Evolutionary conservation across 2,797 vertebrate species (phyloP), one percentile per base, ranked within the genome.

Genomic region (Tympanoctomys barrerae): DNA sequence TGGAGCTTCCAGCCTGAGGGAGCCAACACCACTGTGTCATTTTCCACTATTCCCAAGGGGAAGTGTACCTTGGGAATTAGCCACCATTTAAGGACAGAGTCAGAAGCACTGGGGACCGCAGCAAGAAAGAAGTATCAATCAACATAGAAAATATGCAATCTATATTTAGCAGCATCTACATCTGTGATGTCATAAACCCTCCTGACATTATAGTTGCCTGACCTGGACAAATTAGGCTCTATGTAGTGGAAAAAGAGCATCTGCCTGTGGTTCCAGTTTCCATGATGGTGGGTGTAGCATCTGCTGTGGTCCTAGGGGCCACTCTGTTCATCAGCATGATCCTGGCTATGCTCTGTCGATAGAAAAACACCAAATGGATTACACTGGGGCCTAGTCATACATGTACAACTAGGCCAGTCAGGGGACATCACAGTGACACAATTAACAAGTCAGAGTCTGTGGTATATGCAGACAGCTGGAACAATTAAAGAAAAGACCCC

Each of bases 401-500:
- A 97, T 0, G 95, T 88, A 0, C 97, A 97, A 70, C 57, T 98
- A 95, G 97, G 99, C 98, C 99, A 99, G 98, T 99, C 99, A 99
- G 99, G 85, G 99, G 98, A 97, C 99, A 99, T 96, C 99, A 98
- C 97, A 98, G 98, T 2, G 98, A 98, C 99, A 99, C 99, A 75
- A 99, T 99, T 97, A 99, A 99, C 98, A 99, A 99, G 98, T 99
- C 99, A 90, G 99, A 99, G 98, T 99, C 99, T 6, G 99, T 99
- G 98, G 99, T 99, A 88, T 99, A 99, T 57, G 99, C 99, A 57
- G 99, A 99, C 98, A 99, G 99, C 89, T 99, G 99, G 96, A 99
- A 99, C 98, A 99, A 99, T 98, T 99, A 97, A 75, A 99, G 97
- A 98, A 98, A 98, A 98, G 95, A 88, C 64, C 97, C 87, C 82